Evolutionary conservation across 2,888 invertebrate species (phyloP).

Genomic region (Xestia sexstrigata): DNA sequence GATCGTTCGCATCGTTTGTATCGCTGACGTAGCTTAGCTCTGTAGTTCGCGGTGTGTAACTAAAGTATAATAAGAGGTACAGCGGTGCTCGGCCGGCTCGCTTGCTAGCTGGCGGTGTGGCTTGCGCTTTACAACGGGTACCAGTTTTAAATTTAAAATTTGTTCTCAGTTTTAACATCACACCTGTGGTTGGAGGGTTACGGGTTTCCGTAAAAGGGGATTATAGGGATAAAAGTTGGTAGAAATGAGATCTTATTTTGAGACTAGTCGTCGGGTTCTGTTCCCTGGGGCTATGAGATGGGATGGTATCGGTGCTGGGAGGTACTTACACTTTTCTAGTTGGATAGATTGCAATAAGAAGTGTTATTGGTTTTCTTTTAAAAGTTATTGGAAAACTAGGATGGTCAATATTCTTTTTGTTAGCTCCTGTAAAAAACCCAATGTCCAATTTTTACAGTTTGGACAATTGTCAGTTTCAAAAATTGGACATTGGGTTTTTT

Average conservation of each 20-base stretch:
- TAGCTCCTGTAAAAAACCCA: no score
- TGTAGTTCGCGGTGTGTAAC: no score
- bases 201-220: conserved; percentile 30
- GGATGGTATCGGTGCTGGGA: neutral
- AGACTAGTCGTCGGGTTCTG: conserved; percentile 16
- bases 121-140: neutral
- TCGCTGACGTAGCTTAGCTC: no score
- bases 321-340: conserved; percentile 14
- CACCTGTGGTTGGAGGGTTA: conserved; percentile 49
- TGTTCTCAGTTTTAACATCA: conserved; percentile 36
- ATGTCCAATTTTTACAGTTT: no score
- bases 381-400: conserved; percentile 41
- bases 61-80: no score
- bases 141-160: conserved; percentile 45
- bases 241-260: conserved; percentile 45
- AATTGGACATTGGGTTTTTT: no score
- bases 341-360: conserved; percentile 28
- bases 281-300: conserved; percentile 26
- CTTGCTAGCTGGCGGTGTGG: no score
- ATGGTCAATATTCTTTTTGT: neutral
- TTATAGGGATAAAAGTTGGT: conserved; percentile 37
- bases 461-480: no score
- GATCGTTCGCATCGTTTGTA: no score
- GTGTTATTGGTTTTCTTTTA: conserved; percentile 44
- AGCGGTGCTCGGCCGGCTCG: no score